Base-by-base conservation (phyloP, 2,888 invertebrate species). In the Melinaea marsaeus region DNA sequence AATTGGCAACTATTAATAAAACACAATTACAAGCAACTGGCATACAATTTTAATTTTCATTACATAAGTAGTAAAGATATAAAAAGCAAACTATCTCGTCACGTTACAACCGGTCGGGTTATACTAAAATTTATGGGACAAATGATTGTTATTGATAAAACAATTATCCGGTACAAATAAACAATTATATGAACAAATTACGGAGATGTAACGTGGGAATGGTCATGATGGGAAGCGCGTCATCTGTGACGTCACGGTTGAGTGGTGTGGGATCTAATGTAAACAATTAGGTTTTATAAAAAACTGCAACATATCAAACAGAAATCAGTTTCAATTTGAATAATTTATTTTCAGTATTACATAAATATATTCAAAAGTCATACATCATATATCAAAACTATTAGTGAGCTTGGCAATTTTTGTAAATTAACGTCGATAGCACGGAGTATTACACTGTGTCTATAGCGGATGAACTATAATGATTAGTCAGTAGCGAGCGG, bases 191-290 rank as follows among this genome's bases (percentile, higher is more conserved):
- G 69, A 79, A 83, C 80, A 81, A 84, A 83, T 83, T 75, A 78
- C 66, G 68, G 78, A 81, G 82, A 83, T 80, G 79, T 71, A 69
- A 73, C 85, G 84, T 87, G 88, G 85, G 84, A 86, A 72, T 69
- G 71, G 79, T 77, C 86, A 82, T 82, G 81, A 86, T 89, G 90
- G 81, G 90, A 90, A 88, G 70, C 54, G 60, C 78, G 81, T 90
- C 90, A 90, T 90, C 86, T 90, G 58, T 48, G 56, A 45, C 58
- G 80, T 81, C 75, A 83, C 78, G 87, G 80, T 78, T 79, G 79
- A 86, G 71, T 80, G 73, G 77, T 80, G 81, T 80, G 84, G 82
- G 85, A 83, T 71, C 61, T 61, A 65, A 63, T 64, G 65, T 60
- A 68, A 66, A 69, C 65, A 70, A 32, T 51, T 32, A 60, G 64